phyloP scores from a whole-genome alignment of 2,888 invertebrate species.

The Gryllus longicercus region DNA sequence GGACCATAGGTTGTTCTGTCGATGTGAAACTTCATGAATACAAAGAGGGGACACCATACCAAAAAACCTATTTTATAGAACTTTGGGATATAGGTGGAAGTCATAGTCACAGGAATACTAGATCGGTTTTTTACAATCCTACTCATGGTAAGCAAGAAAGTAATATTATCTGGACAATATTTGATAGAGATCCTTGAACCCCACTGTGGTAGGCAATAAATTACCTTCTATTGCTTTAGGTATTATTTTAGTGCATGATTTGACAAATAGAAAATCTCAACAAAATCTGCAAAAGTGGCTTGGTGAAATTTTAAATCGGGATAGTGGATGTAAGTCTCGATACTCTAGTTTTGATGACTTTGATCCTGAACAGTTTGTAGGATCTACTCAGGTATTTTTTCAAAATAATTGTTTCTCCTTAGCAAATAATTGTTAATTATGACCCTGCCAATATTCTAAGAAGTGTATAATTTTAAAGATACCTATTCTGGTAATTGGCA shows the following conservation, averaged over 20 bases:
- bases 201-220: background rate
- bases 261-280: conserved; percentile 94
- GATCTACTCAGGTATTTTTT: conserved; percentile 66
- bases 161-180: no score
- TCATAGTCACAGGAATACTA: conserved; percentile 85
- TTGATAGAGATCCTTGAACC: no score
- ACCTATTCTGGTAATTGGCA: conserved; percentile 91
- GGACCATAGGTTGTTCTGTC: conserved; percentile 95
- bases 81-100: conserved; percentile 98
- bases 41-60: conserved; percentile 88
- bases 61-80: conserved; percentile 89
- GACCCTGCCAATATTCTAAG: background rate
- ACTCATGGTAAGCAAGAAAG: conserved; percentile 67
- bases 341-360: conserved; percentile 61
- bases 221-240: conserved; percentile 51
- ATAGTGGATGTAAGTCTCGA: conserved; percentile 51
- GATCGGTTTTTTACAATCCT: conserved; percentile 89
- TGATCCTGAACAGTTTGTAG: conserved; percentile 82
- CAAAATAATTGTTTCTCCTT: conserved; percentile 28
- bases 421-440: conserved; percentile 29
- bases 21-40: conserved; percentile 94
- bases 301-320: conserved; percentile 79
- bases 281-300: conserved; percentile 91
- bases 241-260: conserved; percentile 92
- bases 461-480: conserved; percentile 56